Evolutionary conservation across 1,140 invertebrate genomes (phyloP), one percentile per base, ranked within the genome.

Genomic region (Rhynchophorus ferrugineus): DNA sequence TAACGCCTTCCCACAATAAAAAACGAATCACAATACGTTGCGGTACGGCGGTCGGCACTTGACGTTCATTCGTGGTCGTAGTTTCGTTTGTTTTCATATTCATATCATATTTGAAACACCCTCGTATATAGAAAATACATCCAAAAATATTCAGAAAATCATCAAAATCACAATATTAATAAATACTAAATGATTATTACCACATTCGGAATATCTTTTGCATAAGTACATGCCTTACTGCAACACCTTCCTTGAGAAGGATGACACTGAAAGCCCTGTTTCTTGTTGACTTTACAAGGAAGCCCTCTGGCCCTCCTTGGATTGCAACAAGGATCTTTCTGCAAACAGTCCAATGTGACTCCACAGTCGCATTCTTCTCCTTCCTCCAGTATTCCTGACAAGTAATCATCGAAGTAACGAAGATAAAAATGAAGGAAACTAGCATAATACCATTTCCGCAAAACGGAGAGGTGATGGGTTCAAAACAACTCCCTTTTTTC

Each of bases 221-320:
- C 66, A 47, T 66, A 69, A 34, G 65, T 61, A 44, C 73, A 74
- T 1, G 66, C 56, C 1, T 59, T 46, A 2, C 58, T 70, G 47
- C 73, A 75, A 50, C 73, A 74, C 2, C 70, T 54, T 0, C 72
- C 72, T 49, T 75, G 72, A 0, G 72, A 73, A 0, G 73, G 73
- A 44, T 75, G 73, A 49, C 73, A 75, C 21, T 57, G 19, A 44
- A 69, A 71, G 14, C 58, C 58, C 11, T 24, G 36, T 39, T 57
- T 49, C 29, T 50, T 54, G 24, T 61, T 61, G 6, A 62, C 44
- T 22, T 54, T 36, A 38, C 62, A 64, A 1, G 44, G 35, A 21
- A 43, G 19, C n/a, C 11, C 9, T 20, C 36, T 45, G 22, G 44
- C 47, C 22, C 52, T 47, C 36, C 57, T 33, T 3, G 62, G 56